Conservation (phyloP, 2,113 vertebrate genomes). For the Ramphastos sulfuratus region DNA sequence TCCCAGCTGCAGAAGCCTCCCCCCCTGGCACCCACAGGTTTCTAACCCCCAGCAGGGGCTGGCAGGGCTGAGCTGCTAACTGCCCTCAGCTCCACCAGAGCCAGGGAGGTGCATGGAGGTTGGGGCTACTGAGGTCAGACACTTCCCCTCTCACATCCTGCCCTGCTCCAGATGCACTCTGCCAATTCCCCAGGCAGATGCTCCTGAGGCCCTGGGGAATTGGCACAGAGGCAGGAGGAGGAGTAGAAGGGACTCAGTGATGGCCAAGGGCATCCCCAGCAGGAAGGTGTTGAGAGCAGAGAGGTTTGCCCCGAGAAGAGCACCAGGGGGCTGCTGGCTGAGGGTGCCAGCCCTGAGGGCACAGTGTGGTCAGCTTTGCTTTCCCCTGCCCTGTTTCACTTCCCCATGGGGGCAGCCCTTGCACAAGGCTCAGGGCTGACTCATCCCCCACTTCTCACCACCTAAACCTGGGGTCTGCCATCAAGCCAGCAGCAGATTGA, state of each 20-base stretch:
- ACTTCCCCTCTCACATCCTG: slow-evolving; percentile 29
- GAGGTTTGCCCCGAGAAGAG: not conserved
- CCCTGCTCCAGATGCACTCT: rapidly evolving
- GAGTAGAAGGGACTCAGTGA: rapidly evolving
- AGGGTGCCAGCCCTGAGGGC: not conserved
- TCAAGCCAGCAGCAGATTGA: not conserved
- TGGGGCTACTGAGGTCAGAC: not conserved
- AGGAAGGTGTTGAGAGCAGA: not conserved
- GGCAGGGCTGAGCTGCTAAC: not conserved
- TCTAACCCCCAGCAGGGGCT: not conserved
- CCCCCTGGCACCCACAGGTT: not conserved
- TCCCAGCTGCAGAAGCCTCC: not conserved
- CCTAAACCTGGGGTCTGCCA: not conserved
- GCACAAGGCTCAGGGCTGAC: not conserved
- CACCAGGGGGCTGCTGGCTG: rapidly evolving
- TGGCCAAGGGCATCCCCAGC: not conserved
- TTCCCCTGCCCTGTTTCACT: slow-evolving; percentile 8
- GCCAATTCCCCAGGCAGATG: not conserved
- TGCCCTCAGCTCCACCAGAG: not conserved
- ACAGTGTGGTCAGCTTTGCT: not conserved
- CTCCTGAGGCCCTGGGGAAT: not conserved
- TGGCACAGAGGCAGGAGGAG: rapidly evolving
- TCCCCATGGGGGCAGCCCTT: not conserved
- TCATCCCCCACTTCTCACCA: not conserved
- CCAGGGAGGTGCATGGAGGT: not conserved